phyloP scores from a whole-genome alignment of 2,888 invertebrate genomes.

The Dexiosoma caninum region DNA sequence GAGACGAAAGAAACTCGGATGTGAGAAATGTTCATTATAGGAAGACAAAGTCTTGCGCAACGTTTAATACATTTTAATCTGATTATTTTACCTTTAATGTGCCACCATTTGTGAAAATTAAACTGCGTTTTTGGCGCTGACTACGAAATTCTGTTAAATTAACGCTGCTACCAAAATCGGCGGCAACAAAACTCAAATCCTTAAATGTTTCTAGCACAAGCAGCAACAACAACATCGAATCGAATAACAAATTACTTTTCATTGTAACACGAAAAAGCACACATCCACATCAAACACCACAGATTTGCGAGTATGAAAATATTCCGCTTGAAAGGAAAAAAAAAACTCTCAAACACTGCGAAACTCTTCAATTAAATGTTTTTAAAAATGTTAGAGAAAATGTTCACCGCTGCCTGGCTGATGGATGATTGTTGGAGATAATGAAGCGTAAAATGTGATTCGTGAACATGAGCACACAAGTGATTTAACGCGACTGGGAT shows the following conservation, averaged over 20 bases:
- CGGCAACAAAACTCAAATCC: constrained; percentile 30
- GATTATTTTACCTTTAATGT: constrained; percentile 65
- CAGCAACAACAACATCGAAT: not conserved
- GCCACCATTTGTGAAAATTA: constrained; percentile 67
- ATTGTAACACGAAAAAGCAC: not conserved
- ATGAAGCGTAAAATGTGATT: constrained; percentile 7
- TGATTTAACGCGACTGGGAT: constrained; percentile 50
- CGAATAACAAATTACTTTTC: constrained; percentile 21
- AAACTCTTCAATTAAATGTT: constrained; percentile 12
- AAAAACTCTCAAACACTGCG: not conserved
- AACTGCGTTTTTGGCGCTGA: constrained; percentile 65
- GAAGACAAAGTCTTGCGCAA: too few relatives aligned
- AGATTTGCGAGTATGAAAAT: not conserved
- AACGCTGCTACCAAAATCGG: constrained; percentile 35
- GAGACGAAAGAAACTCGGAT: too few relatives aligned
- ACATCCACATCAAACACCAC: too few relatives aligned
- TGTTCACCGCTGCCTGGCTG: not conserved
- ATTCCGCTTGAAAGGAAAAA: not conserved
- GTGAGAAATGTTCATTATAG: too few relatives aligned
- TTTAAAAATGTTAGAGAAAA: not conserved
- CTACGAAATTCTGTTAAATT: constrained; percentile 63
- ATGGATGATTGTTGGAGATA: not conserved
- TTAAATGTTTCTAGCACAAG: constrained; percentile 17
- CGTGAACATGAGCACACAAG: constrained; percentile 20
- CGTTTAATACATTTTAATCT: too few relatives aligned